Evolutionary conservation across 2,888 invertebrate species (phyloP), one percentile per base, ranked within the genome.

Genomic region (Drosophila basisetae): DNA sequence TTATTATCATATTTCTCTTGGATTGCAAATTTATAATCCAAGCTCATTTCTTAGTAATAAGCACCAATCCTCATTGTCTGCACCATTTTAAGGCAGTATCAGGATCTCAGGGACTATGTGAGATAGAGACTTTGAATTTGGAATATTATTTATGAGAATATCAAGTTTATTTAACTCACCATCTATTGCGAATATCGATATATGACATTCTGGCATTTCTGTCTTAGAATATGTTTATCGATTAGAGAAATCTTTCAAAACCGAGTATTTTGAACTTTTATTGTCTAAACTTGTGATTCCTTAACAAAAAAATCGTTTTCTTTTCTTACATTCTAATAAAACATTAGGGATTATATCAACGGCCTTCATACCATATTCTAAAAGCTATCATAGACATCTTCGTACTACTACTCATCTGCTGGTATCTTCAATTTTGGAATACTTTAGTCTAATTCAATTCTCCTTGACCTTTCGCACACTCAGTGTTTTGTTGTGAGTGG

Each of bases 401-500:
- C 4, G 22, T 35, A 35, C 2, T 18, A 10, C 1, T 25, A 3
- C 11, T 10, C 6, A 18, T 39, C 18, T 55, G 5, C 25, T 30
- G 3, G 7, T 47, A 54, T 39, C 52, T 25, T 25, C 5, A 49
- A 59, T 16, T 28, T 47, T 43, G 31, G 35, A 59, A 59, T 37
- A 50, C 16, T 55, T 35, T 4, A n/a, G 11, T 53, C 52, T 10
- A 37, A 56, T 54, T 58, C 41, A 2, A 47, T 16, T 33, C 58
- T n/a, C 16, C 30, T 68, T 78, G 78, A 72, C 64, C 71, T 52
- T 64, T 67, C 54, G 50, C 37, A 25, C 58, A 47, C 47, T 25
- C 47, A 2, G 37, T 30, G 11, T 55, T 33, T 49, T 55, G 55
- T n/a, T 41, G 56, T 13, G 55, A 55, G 67, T 70, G 74, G 60